Evolutionary conservation across 2,113 vertebrate species (phyloP).

Genomic region (Agelaius phoeniceus): DNA sequence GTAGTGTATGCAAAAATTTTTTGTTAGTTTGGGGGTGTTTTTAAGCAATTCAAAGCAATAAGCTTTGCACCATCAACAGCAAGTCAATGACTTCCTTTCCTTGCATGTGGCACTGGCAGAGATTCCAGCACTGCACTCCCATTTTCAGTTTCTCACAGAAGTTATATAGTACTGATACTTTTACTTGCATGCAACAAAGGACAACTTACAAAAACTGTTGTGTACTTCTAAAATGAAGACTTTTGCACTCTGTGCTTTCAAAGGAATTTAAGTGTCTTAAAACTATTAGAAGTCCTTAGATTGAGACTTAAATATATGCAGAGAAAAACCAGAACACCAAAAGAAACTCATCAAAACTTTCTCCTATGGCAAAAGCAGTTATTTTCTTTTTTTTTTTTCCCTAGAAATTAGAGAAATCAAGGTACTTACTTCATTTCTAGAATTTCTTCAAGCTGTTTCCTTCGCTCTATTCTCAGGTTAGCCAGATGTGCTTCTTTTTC

Average conservation of each 20-base stretch:
- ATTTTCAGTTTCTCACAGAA: neutral
- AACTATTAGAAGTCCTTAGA: neutral
- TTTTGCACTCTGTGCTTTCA: neutral
- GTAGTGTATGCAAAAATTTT: neutral
- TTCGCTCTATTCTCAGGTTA: constrained; percentile 86
- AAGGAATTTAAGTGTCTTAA: neutral
- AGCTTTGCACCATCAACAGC: neutral
- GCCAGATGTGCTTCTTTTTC: constrained; percentile 90
- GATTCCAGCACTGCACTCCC: neutral
- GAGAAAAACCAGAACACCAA: neutral
- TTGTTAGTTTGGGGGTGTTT: neutral
- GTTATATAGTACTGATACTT: neutral
- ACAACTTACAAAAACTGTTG: neutral
- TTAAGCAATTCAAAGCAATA: neutral
- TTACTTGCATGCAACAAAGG: neutral
- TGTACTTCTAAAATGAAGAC: neutral
- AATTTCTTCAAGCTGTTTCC: constrained; percentile 94
- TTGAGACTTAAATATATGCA: neutral
- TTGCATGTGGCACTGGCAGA: neutral
- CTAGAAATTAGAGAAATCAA: neutral
- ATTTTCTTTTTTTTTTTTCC: neutral
- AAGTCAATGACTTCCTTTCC: neutral
- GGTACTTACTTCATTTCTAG: constrained; percentile 96
- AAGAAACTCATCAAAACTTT: rapidly evolving
- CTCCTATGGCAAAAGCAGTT: neutral